Percentiles rank a stretch among this genome's conserved stretches.
These are phyloP conservation scores for Orius laevigatus DNA, from an alignment of 1,140 invertebrate genomes.

Conservation along the genomic window DNA sequence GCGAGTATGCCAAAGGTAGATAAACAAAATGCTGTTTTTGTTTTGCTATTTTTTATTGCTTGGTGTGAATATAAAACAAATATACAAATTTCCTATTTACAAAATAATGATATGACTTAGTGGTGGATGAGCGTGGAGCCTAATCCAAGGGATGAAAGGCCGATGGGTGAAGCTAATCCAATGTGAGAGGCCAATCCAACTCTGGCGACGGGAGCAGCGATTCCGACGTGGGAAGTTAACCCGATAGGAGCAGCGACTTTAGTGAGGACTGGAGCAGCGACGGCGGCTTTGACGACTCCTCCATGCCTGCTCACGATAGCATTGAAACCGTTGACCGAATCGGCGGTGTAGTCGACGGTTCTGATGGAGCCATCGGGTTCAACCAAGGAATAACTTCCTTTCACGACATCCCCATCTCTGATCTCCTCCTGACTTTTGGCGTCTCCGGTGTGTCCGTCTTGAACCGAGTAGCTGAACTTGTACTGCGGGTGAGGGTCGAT, in stretches of 20 bases:
- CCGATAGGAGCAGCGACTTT: constrained; percentile 23
- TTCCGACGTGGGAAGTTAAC: neutral
- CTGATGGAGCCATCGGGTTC: constrained; percentile 17
- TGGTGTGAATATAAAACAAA: no score
- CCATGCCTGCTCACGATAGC: constrained; percentile 20
- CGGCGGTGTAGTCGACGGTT: constrained; percentile 17
- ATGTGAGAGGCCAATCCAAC: neutral
- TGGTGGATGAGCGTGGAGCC: constrained; percentile 2
- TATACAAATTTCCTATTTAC: no score
- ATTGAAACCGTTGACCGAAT: constrained; percentile 19
- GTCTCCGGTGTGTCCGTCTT: constrained; percentile 36
- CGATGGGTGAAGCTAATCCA: neutral
- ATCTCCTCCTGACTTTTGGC: constrained; percentile 35
- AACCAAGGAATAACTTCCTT: constrained; percentile 25
- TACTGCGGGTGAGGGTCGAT: constrained; percentile 21
- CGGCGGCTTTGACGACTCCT: constrained; percentile 24
- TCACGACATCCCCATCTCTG: constrained; percentile 35
- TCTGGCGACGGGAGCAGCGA: neutral
- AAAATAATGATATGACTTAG: neutral
- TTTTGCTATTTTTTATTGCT: no score
- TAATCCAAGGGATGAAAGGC: neutral
- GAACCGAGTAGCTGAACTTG: constrained; percentile 33
- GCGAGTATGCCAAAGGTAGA: no score
- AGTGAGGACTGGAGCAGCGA: constrained; percentile 23
- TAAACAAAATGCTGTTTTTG: no score